Conservation (phyloP, 2,797 vertebrate species). For the Urosaurus nigricauda region DNA sequence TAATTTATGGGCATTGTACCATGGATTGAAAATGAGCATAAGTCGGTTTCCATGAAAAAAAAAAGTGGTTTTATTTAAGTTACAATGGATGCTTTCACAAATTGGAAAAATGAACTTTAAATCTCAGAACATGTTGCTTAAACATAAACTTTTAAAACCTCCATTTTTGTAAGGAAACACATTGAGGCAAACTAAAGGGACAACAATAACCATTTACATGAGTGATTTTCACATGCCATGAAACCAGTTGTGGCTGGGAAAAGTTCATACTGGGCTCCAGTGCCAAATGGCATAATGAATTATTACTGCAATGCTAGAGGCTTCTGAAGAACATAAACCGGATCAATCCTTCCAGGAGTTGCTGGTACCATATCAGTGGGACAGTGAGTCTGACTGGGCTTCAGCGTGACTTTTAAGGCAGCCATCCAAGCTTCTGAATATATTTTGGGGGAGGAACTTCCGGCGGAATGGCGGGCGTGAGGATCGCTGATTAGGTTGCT, state of each 20-base stretch:
- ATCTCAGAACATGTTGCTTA: constrained; percentile 61
- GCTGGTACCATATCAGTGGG: too few species aligned
- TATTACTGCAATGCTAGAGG: not conserved
- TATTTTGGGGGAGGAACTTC: too few species aligned
- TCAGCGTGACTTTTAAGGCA: too few species aligned
- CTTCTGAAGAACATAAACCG: not conserved
- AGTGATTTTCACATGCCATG: constrained; percentile 10
- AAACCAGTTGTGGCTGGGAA: constrained; percentile 12
- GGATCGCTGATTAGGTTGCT: too few species aligned
- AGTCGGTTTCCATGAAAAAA: constrained; percentile 60
- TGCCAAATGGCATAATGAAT: not conserved
- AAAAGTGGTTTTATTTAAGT: constrained; percentile 72
- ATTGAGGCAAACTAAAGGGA: constrained; percentile 43
- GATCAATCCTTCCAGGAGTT: too few species aligned
- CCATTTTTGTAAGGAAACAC: constrained; percentile 46
- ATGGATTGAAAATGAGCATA: constrained; percentile 50
- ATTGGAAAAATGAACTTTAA: constrained; percentile 61
- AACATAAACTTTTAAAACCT: constrained; percentile 68
- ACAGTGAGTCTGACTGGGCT: too few species aligned
- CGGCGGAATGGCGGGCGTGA: too few species aligned
- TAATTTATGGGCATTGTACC: constrained; percentile 56
- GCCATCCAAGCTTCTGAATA: too few species aligned
- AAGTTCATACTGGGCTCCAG: not conserved
- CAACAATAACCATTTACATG: not conserved
- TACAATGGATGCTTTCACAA: constrained; percentile 72